These are phyloP conservation scores for Ligdia adustata DNA, from an alignment of 2,888 invertebrate species.

Conservation along the genomic window DNA sequence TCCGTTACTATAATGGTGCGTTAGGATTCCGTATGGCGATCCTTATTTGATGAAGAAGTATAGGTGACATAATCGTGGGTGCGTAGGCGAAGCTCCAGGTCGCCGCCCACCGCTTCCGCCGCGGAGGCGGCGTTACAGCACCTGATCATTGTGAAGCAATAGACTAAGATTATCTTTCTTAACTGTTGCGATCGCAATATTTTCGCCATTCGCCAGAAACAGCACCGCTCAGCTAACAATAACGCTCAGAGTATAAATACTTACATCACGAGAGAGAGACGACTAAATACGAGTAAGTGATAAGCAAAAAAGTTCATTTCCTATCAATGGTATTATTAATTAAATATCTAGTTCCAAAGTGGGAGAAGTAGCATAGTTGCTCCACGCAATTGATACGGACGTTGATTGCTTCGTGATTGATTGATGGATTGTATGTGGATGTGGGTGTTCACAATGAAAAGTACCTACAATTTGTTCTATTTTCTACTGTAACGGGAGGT, in stretches of 20 bases:
- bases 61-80: constrained; percentile 71
- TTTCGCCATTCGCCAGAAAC: constrained; percentile 9
- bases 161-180: constrained; percentile 40
- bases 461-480: constrained; percentile 38
- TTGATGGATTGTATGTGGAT: constrained; percentile 46
- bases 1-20: constrained; percentile 41
- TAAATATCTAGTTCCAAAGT: constrained; percentile 32
- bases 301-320: background rate
- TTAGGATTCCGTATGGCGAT: constrained; percentile 59
- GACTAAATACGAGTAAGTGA: background rate
- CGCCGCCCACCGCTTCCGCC: constrained; percentile 78
- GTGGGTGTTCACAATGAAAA: constrained; percentile 53
- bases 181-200: constrained; percentile 25
- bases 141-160: constrained; percentile 70
- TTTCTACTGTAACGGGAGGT: constrained; percentile 40
- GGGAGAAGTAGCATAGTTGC: constrained; percentile 27
- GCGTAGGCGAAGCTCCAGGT: constrained; percentile 68
- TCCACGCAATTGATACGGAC: constrained; percentile 43
- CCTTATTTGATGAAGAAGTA: constrained; percentile 71
- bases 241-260: constrained; percentile 2
- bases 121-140: constrained; percentile 70
- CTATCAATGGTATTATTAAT: background rate
- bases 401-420: constrained; percentile 55
- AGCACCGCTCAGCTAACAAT: too few species aligned
- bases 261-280: background rate